These are phyloP conservation scores for Gisinianus flammeolus DNA, from an alignment of 2,888 invertebrate species.

Conservation along the genomic window DNA sequence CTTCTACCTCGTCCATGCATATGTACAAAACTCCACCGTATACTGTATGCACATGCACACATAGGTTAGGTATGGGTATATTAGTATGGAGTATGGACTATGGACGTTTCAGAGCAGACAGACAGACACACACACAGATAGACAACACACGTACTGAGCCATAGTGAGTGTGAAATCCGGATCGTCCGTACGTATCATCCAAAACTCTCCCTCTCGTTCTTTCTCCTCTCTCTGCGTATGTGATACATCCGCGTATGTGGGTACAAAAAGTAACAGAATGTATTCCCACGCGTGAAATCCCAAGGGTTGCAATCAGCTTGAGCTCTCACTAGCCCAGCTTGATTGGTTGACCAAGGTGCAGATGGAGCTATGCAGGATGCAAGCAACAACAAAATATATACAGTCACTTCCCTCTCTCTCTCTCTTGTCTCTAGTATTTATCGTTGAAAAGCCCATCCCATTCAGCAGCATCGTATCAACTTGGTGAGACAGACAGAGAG, in stretches of 20 bases:
- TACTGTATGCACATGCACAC: too few relatives aligned
- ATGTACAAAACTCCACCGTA: too few relatives aligned
- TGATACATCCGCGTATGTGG: background rate
- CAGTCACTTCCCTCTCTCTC: constrained; percentile 7
- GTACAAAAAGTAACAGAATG: constrained; percentile 29
- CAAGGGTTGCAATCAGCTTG: constrained; percentile 51
- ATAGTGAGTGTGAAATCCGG: background rate
- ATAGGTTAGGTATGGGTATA: too few relatives aligned
- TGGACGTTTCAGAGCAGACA: background rate
- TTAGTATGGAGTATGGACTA: background rate
- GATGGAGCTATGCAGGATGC: constrained; percentile 53
- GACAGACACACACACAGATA: background rate
- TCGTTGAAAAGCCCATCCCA: too few relatives aligned
- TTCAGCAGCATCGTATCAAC: too few relatives aligned
- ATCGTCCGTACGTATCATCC: background rate
- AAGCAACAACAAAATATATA: constrained; percentile 13
- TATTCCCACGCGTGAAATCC: constrained; percentile 45
- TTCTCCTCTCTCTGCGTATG: constrained; percentile 3
- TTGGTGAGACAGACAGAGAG: too few relatives aligned
- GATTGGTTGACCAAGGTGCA: constrained; percentile 55
- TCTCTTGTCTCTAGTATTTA: background rate
- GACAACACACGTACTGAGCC: background rate
- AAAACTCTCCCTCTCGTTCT: background rate
- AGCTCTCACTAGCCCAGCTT: constrained; percentile 37
- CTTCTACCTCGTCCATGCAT: background rate